Evolutionary conservation across 2,797 vertebrate genomes (phyloP).

Genomic region (Trematomus bernacchii): DNA sequence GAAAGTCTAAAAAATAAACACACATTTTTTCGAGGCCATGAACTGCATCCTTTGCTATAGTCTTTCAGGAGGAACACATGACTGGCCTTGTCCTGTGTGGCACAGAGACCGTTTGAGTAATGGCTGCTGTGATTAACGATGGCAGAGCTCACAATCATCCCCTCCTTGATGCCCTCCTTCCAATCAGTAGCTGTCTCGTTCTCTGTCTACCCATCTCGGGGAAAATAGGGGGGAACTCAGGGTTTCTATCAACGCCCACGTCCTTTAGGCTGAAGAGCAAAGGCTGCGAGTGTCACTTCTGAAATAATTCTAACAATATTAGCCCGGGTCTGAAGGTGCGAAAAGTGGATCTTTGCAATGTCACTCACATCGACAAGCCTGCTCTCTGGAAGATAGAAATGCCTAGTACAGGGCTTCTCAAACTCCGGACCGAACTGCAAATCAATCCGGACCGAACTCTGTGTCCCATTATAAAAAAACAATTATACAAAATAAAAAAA

Average conservation of each 20-base stretch:
- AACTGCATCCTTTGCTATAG: conserved; percentile 45
- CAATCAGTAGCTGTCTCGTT: conserved; percentile 63
- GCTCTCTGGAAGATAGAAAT: conserved; percentile 1
- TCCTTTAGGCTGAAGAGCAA: conserved; percentile 7
- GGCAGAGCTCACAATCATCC: conserved; percentile 62
- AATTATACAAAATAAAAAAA: too few species aligned
- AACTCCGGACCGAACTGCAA: too few species aligned
- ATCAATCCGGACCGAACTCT: too few species aligned
- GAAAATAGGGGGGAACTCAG: conserved; percentile 40
- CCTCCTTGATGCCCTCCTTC: conserved; percentile 43
- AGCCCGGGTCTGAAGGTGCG: not conserved
- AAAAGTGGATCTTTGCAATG: not conserved
- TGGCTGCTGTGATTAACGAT: conserved; percentile 67
- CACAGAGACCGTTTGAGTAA: conserved; percentile 63
- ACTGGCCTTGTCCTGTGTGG: conserved; percentile 54
- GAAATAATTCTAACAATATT: conserved; percentile 10
- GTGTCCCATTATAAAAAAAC: too few species aligned
- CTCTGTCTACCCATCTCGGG: conserved; percentile 28
- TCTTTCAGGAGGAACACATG: conserved; percentile 39
- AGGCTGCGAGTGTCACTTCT: conserved; percentile 16
- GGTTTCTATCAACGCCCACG: conserved; percentile 46
- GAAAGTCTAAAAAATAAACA: conserved; percentile 27
- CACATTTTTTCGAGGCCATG: conserved; percentile 34
- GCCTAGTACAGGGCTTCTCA: conserved; percentile 7
- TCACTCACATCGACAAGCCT: conserved; percentile 15